These are phyloP conservation scores for Notothenia rossii DNA, from an alignment of 2,113 vertebrate species.

Conservation along the genomic window DNA sequence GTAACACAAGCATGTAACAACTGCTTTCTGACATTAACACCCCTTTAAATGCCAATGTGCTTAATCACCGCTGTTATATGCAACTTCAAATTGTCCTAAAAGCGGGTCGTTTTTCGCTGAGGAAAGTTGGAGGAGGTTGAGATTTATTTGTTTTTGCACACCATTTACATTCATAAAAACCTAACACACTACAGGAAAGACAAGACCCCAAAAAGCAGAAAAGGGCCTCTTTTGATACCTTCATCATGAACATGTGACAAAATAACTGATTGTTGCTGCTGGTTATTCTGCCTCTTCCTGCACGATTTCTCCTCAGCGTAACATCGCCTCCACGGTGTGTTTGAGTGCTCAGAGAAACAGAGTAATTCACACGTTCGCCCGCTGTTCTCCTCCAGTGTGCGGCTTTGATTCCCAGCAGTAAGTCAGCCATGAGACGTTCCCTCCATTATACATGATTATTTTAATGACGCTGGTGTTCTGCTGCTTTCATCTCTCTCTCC, in stretches of 20 bases:
- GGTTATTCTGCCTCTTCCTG: neutral
- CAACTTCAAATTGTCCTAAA: too few relatives aligned
- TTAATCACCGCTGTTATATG: neutral
- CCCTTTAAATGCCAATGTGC: neutral
- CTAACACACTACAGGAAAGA: too few relatives aligned
- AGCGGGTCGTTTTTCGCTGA: too few relatives aligned
- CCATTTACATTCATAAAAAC: too few relatives aligned
- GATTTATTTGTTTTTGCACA: too few relatives aligned
- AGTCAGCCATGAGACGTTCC: slow-evolving; percentile 49
- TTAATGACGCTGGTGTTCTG: slow-evolving; percentile 62
- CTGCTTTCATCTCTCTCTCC: slow-evolving; percentile 67
- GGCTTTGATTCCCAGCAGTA: slow-evolving; percentile 47
- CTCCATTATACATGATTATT: slow-evolving; percentile 78
- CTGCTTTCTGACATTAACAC: neutral
- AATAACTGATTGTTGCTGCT: neutral
- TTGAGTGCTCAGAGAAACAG: neutral
- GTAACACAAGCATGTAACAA: neutral
- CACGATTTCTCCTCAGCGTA: neutral
- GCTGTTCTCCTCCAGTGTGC: slow-evolving; percentile 25
- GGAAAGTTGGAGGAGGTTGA: too few relatives aligned
- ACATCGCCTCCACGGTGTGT: neutral
- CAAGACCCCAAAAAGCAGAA: too few relatives aligned
- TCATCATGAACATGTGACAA: too few relatives aligned
- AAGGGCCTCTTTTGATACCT: too few relatives aligned
- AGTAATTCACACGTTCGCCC: slow-evolving; percentile 9